These are phyloP conservation scores for Periophthalmodon schlosseri DNA, from an alignment of 2,113 vertebrate species.

Conservation along the genomic window DNA sequence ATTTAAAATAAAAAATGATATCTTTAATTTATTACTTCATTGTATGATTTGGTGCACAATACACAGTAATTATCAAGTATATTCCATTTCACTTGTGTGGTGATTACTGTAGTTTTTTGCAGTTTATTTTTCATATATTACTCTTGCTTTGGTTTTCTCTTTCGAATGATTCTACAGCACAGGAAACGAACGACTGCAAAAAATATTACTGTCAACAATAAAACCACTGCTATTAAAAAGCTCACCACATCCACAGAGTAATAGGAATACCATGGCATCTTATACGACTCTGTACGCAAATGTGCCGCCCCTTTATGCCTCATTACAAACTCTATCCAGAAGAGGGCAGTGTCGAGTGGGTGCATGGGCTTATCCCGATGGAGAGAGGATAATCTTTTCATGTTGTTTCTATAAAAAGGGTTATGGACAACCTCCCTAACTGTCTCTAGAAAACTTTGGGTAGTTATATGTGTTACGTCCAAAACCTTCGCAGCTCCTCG, in stretches of 20 bases:
- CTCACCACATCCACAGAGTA: conserved; percentile 68
- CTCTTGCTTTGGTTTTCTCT: conserved; percentile 68
- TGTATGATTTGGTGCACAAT: background rate
- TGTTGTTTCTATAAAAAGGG: conserved; percentile 69
- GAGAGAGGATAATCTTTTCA: conserved; percentile 68
- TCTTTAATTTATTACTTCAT: background rate
- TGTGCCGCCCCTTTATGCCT: conserved; percentile 75
- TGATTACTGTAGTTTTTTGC: background rate
- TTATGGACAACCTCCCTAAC: conserved; percentile 67
- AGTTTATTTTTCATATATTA: conserved; percentile 23
- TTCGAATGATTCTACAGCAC: conserved; percentile 60
- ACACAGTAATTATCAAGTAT: background rate
- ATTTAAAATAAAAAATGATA: background rate
- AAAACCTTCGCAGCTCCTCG: conserved; percentile 69
- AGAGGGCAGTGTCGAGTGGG: conserved; percentile 70
- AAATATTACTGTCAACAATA: conserved; percentile 27
- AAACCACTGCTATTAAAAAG: conserved; percentile 35
- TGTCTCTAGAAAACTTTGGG: conserved; percentile 57
- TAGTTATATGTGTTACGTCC: conserved; percentile 52
- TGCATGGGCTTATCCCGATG: conserved; percentile 67
- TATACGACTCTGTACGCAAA: conserved; percentile 71
- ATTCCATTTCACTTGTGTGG: background rate
- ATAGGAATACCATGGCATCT: conserved; percentile 74
- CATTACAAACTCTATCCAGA: conserved; percentile 78
- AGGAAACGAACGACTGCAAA: conserved; percentile 46